Evolutionary conservation across 2,888 invertebrate species (phyloP).

Genomic region (Idaea straminata): DNA sequence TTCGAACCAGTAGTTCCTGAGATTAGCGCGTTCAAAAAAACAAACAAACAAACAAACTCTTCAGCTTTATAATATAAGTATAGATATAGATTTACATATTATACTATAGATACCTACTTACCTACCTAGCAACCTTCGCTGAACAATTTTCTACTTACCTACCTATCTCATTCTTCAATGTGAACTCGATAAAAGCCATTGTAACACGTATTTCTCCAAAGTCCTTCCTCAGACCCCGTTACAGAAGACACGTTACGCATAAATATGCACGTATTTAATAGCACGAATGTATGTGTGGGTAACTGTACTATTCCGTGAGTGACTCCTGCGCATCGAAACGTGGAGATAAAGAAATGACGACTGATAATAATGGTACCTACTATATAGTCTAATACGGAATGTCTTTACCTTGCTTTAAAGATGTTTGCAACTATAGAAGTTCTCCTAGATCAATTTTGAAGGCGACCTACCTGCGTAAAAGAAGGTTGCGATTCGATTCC

Average conservation of each 20-base stretch:
- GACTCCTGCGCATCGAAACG: conserved; percentile 49
- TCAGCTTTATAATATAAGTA: too few relatives aligned
- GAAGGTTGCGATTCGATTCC: too few relatives aligned
- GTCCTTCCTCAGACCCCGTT: conserved; percentile 70
- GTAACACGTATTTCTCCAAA: conserved; percentile 54
- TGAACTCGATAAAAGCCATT: conserved; percentile 33
- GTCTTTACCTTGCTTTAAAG: conserved; percentile 9
- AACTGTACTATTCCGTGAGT: conserved; percentile 69
- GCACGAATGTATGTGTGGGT: conserved; percentile 67
- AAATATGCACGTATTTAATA: conserved; percentile 73
- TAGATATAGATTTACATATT: too few relatives aligned
- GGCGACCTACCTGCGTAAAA: too few relatives aligned
- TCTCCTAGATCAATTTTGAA: too few relatives aligned
- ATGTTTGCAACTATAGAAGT: neutral
- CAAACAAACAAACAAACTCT: too few relatives aligned
- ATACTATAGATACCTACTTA: too few relatives aligned
- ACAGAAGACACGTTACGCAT: conserved; percentile 70
- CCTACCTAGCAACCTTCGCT: neutral
- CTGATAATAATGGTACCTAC: conserved; percentile 36
- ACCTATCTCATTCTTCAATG: conserved; percentile 9
- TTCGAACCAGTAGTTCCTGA: too few relatives aligned
- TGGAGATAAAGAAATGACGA: conserved; percentile 46
- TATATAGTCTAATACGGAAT: conserved; percentile 7
- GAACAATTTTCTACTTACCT: conserved; percentile 2
- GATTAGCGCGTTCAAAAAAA: too few relatives aligned